Percentiles rank a stretch among this genome's conserved stretches.
phyloP scores from a whole-genome alignment of 2,113 vertebrate genomes.

The Ammodytes marinus region DNA sequence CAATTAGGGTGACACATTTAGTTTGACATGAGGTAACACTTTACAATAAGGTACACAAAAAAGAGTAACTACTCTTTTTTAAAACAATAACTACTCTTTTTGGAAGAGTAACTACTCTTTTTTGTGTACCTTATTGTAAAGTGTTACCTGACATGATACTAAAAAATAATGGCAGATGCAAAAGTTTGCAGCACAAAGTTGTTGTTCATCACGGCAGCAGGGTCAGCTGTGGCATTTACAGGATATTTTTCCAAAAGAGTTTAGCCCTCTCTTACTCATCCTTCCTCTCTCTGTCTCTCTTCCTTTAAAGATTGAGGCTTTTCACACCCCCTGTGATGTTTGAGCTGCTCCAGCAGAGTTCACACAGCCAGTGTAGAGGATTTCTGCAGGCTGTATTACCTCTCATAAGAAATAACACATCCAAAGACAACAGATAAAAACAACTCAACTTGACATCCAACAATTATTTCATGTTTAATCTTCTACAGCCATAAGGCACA shows the following conservation, averaged over 20 bases:
- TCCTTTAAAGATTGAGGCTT: conserved; percentile 26
- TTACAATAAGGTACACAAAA: no score
- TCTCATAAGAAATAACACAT: neutral
- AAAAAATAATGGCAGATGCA: no score
- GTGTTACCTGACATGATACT: neutral
- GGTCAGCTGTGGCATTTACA: conserved; percentile 42
- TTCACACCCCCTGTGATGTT: conserved; percentile 28
- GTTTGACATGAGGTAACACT: no score
- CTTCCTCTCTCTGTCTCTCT: conserved; percentile 13
- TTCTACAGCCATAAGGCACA: neutral
- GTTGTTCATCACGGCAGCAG: conserved; percentile 15
- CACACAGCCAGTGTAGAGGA: conserved; percentile 14
- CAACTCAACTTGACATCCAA: neutral
- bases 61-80: no score
- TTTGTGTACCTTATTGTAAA: no score
- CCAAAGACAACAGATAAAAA: conserved; percentile 1
- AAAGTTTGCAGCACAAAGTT: neutral
- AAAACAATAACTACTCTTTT: no score
- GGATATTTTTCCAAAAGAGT: neutral
- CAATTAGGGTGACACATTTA: neutral
- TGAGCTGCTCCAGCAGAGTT: conserved; percentile 31
- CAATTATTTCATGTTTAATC: neutral
- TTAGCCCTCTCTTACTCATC: conserved; percentile 8
- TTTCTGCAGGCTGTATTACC: conserved; percentile 18
- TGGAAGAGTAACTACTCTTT: no score